A percentile compares a stretch with the other conserved stretches of the same genome.
phyloP scores from a whole-genome alignment of 2,113 vertebrate species.

The Cinclus mexicanus region DNA sequence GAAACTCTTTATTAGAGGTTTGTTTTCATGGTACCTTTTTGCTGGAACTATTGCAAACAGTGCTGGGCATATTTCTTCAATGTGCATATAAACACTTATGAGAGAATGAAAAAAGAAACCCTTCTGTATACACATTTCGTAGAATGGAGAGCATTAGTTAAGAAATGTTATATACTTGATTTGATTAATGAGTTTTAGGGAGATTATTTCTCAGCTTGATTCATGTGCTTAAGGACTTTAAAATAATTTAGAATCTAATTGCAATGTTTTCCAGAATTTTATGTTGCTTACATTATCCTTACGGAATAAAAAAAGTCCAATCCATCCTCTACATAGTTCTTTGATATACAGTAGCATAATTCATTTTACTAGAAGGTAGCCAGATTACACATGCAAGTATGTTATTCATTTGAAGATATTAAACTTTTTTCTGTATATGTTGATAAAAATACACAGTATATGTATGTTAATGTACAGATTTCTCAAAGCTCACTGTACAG shows the following conservation, averaged over 20 bases:
- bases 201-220: slow-evolving; percentile 53
- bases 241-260: slow-evolving; percentile 52
- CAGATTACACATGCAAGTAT: background rate
- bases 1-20: background rate
- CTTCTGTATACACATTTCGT: background rate
- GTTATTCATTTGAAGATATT: background rate
- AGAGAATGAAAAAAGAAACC: background rate
- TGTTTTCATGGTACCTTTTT: slow-evolving; percentile 15
- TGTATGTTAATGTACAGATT: background rate
- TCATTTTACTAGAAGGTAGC: slow-evolving; percentile 5
- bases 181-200: slow-evolving; percentile 43
- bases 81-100: background rate
- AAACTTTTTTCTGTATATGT: background rate
- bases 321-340: background rate
- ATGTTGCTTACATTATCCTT: background rate
- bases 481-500: background rate
- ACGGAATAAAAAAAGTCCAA: background rate
- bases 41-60: background rate
- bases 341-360: background rate
- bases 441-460: background rate
- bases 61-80: background rate
- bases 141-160: background rate
- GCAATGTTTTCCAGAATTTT: slow-evolving; percentile 18
- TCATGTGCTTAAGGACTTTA: slow-evolving; percentile 6
- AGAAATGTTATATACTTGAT: slow-evolving; percentile 5